Evolutionary conservation across 2,113 vertebrate genomes (phyloP).

Genomic region (Myotis davidii): DNA sequence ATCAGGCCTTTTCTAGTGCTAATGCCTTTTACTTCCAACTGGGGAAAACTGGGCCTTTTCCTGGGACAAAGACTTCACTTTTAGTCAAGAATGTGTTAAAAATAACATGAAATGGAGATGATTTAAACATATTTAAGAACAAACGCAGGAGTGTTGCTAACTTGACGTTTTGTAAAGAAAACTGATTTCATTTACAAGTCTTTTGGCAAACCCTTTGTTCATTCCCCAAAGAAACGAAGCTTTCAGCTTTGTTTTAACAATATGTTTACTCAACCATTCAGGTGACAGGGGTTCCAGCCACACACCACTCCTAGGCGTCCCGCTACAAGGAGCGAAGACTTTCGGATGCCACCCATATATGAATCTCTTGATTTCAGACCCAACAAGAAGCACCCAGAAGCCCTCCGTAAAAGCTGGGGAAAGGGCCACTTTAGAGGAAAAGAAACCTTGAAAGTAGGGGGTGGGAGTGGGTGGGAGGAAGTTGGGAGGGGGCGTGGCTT

Average conservation of each 20-base stretch:
- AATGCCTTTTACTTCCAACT: constrained; percentile 82
- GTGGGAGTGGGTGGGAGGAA: constrained; percentile 48
- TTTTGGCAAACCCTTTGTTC: constrained; percentile 65
- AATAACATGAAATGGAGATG: constrained; percentile 69
- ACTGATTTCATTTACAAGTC: constrained; percentile 77
- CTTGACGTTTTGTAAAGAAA: constrained; percentile 68
- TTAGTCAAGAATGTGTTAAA: constrained; percentile 80
- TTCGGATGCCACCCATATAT: rapidly evolving
- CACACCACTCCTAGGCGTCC: neutral
- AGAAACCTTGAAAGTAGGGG: constrained; percentile 63
- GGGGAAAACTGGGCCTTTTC: constrained; percentile 77
- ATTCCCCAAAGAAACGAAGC: constrained; percentile 65
- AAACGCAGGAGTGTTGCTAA: constrained; percentile 49
- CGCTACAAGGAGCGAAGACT: neutral
- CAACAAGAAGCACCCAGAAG: constrained; percentile 32
- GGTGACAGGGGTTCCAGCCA: constrained; percentile 64
- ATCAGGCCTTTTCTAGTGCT: constrained; percentile 83
- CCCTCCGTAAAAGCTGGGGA: constrained; percentile 8
- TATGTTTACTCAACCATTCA: constrained; percentile 82
- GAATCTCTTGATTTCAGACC: neutral
- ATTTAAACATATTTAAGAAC: constrained; percentile 78
- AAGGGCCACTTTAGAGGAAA: constrained; percentile 50
- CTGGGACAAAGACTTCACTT: constrained; percentile 78
- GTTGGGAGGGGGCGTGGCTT: constrained; percentile 65
- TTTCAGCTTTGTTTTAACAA: constrained; percentile 83